Percentiles rank a stretch among this genome's conserved stretches.
These are phyloP conservation scores for Plebejus argus DNA, from an alignment of 2,888 invertebrate genomes.

Conservation along the genomic window DNA sequence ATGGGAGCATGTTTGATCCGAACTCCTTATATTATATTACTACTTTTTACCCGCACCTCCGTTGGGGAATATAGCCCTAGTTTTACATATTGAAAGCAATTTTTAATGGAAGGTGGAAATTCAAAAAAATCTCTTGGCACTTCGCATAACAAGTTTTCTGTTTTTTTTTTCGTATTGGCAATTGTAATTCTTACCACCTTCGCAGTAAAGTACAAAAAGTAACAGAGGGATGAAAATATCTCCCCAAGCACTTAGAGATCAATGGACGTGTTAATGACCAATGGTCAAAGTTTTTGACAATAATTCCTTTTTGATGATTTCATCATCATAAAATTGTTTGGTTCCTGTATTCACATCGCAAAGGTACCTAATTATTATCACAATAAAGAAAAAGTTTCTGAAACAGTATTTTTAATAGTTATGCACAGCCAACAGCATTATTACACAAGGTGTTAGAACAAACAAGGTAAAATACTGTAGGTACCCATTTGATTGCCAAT, in stretches of 20 bases:
- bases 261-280: too few species aligned
- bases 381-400: too few species aligned
- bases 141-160: not conserved
- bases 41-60: constrained; percentile 29
- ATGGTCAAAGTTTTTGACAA: too few species aligned
- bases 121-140: not conserved
- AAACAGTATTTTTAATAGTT: not conserved
- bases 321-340: too few species aligned
- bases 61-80: constrained; percentile 27
- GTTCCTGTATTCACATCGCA: too few species aligned
- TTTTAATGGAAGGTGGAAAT: constrained; percentile 17
- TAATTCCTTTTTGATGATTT: too few species aligned
- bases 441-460: not conserved
- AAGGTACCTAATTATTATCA: too few species aligned
- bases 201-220: not conserved
- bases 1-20: constrained; percentile 41
- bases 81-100: constrained; percentile 30
- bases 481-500: not conserved
- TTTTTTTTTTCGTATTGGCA: not conserved
- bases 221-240: too few species aligned
- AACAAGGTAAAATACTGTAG: not conserved
- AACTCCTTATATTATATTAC: constrained; percentile 37
- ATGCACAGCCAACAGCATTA: not conserved
- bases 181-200: not conserved
- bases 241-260: too few species aligned